Conservation (phyloP, 2,888 invertebrate species). For the Oligia fasciuncula region DNA sequence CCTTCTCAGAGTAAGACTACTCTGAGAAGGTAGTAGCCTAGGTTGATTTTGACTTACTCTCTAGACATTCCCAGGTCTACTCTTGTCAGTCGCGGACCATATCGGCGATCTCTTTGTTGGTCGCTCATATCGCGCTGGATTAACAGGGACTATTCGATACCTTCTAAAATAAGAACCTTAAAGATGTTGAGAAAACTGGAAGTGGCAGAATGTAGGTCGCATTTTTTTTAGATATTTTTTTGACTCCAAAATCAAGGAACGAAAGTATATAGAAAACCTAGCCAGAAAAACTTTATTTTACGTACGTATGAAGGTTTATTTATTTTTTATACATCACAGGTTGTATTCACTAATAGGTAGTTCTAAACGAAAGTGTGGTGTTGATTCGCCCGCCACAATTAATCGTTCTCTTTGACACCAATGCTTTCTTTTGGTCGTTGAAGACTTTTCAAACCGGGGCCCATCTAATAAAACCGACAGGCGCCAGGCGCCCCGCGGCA, state of each 20-base stretch:
- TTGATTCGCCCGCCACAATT: neutral
- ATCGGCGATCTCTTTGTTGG: slow-evolving; percentile 85
- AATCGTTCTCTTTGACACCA: neutral
- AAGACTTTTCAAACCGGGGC: neutral
- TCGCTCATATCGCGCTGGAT: slow-evolving; percentile 80
- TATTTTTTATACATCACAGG: neutral
- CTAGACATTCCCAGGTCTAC: slow-evolving; percentile 49
- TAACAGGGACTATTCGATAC: slow-evolving; percentile 80
- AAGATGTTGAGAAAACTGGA: slow-evolving; percentile 57
- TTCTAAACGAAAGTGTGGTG: neutral
- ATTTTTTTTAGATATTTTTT: neutral
- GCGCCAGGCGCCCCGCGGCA: too few species aligned
- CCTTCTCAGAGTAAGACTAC: neutral
- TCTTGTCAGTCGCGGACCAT: slow-evolving; percentile 67
- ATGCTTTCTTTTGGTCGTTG: neutral
- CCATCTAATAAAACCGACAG: neutral
- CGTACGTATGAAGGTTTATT: neutral
- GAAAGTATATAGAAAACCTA: neutral
- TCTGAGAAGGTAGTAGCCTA: too few species aligned
- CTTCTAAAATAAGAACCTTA: slow-evolving; percentile 78
- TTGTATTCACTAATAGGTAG: too few species aligned
- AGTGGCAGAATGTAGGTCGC: neutral
- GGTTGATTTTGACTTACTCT: neutral
- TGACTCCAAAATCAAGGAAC: too few species aligned
- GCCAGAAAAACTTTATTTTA: neutral